A percentile compares a stretch with the other conserved stretches of the same genome.
phyloP scores from a whole-genome alignment of 2,888 invertebrate genomes.

The Melinopterus prodromus region DNA sequence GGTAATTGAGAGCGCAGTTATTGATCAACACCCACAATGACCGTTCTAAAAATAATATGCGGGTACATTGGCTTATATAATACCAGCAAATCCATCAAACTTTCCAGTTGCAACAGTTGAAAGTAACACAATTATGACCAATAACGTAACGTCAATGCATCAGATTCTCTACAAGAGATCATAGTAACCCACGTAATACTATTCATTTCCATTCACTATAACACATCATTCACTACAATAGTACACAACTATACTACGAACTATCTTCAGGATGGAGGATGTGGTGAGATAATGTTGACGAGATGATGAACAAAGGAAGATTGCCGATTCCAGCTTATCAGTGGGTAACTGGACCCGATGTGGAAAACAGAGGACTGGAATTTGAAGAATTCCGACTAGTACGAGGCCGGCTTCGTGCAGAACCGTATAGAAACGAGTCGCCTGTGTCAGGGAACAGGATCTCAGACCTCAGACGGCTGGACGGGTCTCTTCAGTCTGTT shows the following conservation, averaged over 20 bases:
- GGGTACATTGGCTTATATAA: neutral
- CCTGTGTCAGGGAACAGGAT: slow-evolving; percentile 18
- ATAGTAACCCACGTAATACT: neutral
- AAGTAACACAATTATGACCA: neutral
- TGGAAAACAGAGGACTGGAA: slow-evolving; percentile 14
- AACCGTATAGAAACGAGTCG: slow-evolving; percentile 29
- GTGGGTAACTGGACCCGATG: neutral
- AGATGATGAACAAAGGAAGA: neutral
- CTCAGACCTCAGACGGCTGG: neutral
- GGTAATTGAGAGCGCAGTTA: neutral
- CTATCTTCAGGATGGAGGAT: neutral
- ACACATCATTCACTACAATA: neutral
- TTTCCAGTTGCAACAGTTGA: neutral
- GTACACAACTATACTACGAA: neutral
- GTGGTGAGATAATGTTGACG: neutral
- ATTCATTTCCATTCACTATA: neutral
- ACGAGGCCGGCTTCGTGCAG: slow-evolving; percentile 25
- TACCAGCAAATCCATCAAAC: neutral
- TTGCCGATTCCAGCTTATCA: neutral
- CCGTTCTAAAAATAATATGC: neutral
- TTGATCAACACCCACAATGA: neutral
- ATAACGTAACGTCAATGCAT: neutral
- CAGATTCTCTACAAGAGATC: neutral
- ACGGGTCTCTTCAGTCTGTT: slow-evolving; percentile 9
- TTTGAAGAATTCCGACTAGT: slow-evolving; percentile 35